A percentile compares a stretch with the other conserved stretches of the same genome.
Evolutionary conservation across 2,797 vertebrate genomes (phyloP).

Genomic region (Oreortyx pictus): DNA sequence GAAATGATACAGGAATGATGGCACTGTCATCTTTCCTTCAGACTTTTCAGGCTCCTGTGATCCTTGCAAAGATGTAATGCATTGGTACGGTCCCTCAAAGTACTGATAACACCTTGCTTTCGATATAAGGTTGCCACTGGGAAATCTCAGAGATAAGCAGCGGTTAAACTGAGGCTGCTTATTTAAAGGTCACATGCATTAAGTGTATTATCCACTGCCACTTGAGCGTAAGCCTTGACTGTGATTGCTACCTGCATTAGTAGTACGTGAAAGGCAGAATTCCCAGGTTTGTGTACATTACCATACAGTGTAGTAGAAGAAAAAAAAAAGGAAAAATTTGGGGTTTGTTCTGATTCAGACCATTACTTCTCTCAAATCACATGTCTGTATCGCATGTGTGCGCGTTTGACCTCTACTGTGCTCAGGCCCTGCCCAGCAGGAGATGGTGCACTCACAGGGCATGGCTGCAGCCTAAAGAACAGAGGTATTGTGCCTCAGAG

Average conservation of each 20-base stretch:
- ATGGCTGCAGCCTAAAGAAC: accelerated
- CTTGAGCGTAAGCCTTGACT: background rate
- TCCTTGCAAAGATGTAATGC: background rate
- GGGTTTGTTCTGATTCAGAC: background rate
- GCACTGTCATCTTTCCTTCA: background rate
- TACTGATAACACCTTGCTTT: background rate
- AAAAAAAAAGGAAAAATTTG: accelerated
- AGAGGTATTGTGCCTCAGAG: accelerated
- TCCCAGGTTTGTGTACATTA: background rate
- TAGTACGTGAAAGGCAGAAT: background rate
- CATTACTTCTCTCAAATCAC: accelerated
- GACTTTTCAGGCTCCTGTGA: background rate
- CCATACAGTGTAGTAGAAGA: background rate
- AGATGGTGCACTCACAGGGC: accelerated
- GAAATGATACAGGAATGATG: background rate
- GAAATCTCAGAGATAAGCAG: slow-evolving; percentile 23
- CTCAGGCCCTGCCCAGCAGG: accelerated
- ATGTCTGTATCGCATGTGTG: accelerated
- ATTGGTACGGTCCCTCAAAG: background rate
- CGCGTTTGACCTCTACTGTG: accelerated
- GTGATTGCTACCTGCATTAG: background rate
- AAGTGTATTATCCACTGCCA: background rate
- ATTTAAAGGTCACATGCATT: background rate
- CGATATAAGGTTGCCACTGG: background rate
- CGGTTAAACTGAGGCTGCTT: background rate